Conservation (phyloP, 2,888 invertebrate genomes). For the Sycophila texana region DNA sequence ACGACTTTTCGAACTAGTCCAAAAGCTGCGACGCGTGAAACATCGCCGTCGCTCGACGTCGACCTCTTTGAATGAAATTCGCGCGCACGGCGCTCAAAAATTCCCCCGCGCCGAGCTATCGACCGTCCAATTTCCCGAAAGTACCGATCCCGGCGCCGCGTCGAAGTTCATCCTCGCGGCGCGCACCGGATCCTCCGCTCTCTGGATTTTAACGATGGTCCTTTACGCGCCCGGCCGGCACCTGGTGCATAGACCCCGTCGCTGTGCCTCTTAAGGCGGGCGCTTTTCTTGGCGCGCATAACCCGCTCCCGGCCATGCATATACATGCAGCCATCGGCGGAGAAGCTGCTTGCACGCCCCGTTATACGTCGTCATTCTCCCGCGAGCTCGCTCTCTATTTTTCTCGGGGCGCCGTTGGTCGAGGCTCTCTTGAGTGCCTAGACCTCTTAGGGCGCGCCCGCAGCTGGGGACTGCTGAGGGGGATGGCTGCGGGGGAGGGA, state of each 20-base stretch:
- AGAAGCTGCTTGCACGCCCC: neutral
- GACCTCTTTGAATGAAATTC: neutral
- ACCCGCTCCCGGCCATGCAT: conserved; percentile 4
- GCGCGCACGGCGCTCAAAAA: conserved; percentile 37
- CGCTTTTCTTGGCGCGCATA: conserved; percentile 36
- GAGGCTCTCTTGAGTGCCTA: conserved; percentile 56
- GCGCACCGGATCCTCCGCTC: neutral
- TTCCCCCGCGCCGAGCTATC: neutral
- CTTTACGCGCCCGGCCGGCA: conserved; percentile 60
- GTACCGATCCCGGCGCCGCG: neutral
- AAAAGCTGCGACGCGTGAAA: conserved; percentile 37
- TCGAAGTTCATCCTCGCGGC: conserved; percentile 34
- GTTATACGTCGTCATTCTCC: neutral
- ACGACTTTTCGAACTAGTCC: conserved; percentile 37
- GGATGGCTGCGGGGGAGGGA: conserved; percentile 21
- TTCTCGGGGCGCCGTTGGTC: conserved; percentile 31
- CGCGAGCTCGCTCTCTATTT: conserved; percentile 31
- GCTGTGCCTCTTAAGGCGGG: conserved; percentile 52
- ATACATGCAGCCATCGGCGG: neutral
- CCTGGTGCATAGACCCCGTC: conserved; percentile 59
- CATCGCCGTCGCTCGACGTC: neutral
- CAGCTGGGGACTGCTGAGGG: neutral
- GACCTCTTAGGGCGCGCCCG: conserved; percentile 58
- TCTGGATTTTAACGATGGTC: conserved; percentile 59
- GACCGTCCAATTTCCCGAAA: conserved; percentile 28